Evolutionary conservation across 1,140 invertebrate species (phyloP), one percentile per base, ranked within the genome.

Genomic region (Marisa cornuarietis): DNA sequence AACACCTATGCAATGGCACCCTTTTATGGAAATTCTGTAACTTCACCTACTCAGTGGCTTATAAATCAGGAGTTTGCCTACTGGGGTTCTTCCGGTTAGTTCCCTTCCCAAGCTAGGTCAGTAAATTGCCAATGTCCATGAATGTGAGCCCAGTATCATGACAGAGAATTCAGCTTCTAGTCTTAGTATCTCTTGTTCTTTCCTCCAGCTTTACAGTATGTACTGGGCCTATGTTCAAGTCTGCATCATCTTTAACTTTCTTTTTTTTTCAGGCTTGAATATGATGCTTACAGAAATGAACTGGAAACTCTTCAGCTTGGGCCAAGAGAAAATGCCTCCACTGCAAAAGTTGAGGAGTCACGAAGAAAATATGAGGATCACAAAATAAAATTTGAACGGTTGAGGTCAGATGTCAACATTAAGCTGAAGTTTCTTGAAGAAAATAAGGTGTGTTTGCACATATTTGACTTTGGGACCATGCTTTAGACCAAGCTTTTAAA

Each of bases 351-450:
- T 54, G 96, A 97, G 87, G 95, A 96, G 83, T 94, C 96, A 13
- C 95, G 96, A 86, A 92, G 94, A 80, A 94, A 94, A 87, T 97
- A 96, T 91, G 94, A 96, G 83, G 92, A 94, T 62, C 96, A 98
- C 88, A 96, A 96, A 88, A 93, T 94, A 79, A 95, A 95, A 83
- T 99, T 98, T 93, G 97, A 98, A 91, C 95, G 96, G 85, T 92
- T 99, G 71, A 92, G 96, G 75, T 94, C 95, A 73, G 97, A 99
- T 92, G 96, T 98, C 76, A 94, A 95, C n/a, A 95, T 99, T 83
- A 99, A 99, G 93, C 94, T 99, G 87, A 96, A 96, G 90, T 97
- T 99, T 92, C 92, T 99, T 71, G 96, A 99, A 92, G 97, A 99
- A 92, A 99, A 99, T 92, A 94, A 96, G 92, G 96, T 98, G 93